Base-by-base conservation (phyloP, 37 sponge, comb jelly and placozoan species). In the Eunapius fragilis region DNA sequence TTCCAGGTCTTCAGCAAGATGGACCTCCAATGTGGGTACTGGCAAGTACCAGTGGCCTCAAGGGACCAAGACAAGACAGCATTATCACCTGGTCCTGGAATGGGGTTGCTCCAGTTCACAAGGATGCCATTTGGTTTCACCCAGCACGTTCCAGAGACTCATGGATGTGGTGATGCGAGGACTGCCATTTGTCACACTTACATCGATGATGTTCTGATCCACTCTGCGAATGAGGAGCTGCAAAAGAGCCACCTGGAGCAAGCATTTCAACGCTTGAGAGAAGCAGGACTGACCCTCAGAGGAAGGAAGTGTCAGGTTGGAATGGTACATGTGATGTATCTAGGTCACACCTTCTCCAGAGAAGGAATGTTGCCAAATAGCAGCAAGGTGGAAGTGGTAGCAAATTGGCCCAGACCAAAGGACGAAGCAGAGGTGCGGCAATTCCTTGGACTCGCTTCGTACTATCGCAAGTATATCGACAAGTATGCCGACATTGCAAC, bases 371-470 rank as follows among this genome's bases (percentile, higher is more conserved):
- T 50, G 2, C 90, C 94, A 25, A 90, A 93, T 50, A 74, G 67
- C 9, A 26, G 71, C 13, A 89, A 89, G 67, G 70, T 89, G 36
- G 31, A 84, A 27, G 85, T 86, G 9, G 48, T 92, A 0, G 38
- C 27, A n/a, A 37, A 72, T 2, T 92, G 88, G 88, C 85, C 88
- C 30, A 9, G 4, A 0, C 88, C 88, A 67, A 84, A 67, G 25
- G 50, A 38, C 71, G 71, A 37, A 30, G 47, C 37, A 36, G 19
- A 36, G 19, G 77, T 92, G 27, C 82, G 82, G 3, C 38, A 80
- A 28, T 92, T 92, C 47, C 71, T 92, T 37, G 92, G 81, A 41
- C 81, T 92, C 24, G 82, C 86, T 32, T 88, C 88, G 4, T 92
- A 85, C 71, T 92, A 89, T 35, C 30, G 92, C 7, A 68, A 85